Base-by-base conservation (phyloP, 2,113 vertebrate genomes). In the Sceloporus undulatus region DNA sequence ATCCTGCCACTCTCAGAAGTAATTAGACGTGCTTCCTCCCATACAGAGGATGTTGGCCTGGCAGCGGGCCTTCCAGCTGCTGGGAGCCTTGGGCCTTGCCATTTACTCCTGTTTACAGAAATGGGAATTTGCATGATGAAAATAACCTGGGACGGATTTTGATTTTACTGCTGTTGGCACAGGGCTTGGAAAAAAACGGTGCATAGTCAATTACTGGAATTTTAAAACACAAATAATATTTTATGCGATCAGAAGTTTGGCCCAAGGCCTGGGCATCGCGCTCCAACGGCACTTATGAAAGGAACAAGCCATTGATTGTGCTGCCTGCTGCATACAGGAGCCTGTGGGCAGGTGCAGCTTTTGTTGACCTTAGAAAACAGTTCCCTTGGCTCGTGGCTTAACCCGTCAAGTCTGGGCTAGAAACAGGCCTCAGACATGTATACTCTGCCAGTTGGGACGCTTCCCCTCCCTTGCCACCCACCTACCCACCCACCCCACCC, bases 201-300 rank as follows among this genome's bases (percentile, higher is more conserved):
- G 96, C 96, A 95, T 94, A 97, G 97, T 96, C 97, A 97, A 97
- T 97, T 97, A 97, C 97, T 97, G 97, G 97, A 97, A 97, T 97
- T 97, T 97, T 97, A 95, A 97, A 97, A 97, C 96, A 97, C 97
- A 97, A 97, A 97, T 97, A 97, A 97, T 97, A 97, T 97, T 97
- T 97, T 97, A 97, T 97, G 96, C 85, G 96, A 97, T 97, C 96
- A 96, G 97, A 95, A 94, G 96, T 95, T 96, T 97, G 97, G 97
- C 97, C 89, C 42, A 5, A 91, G 93, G 96, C 97, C 97, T 95
- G 96, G 94, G 95, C 96, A 96, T 94, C 91, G 94, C 89, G 94
- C 94, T 97, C 95, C 96, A 95, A 94, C 94, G 92, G 94, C 96
- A 95, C 92, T 91, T 93, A 88, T 89, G 95, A 81, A 91, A 96